A percentile compares a stretch with the other conserved stretches of the same genome.
Conservation (phyloP, 2,888 invertebrate genomes). For the Tenthredo distinguenda region DNA sequence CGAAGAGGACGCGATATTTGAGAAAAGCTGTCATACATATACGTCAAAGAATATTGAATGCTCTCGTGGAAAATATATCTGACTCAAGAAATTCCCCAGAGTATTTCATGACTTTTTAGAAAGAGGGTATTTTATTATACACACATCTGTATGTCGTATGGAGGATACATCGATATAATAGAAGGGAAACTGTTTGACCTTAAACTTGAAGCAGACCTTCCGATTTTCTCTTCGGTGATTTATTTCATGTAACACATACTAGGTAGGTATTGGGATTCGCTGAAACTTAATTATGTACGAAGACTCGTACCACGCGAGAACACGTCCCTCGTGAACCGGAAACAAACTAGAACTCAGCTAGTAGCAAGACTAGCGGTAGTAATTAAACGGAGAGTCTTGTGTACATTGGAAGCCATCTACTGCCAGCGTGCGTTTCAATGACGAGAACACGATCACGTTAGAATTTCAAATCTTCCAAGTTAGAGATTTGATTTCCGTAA, state of each 20-base stretch:
- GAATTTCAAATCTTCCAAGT: slow-evolving; percentile 36
- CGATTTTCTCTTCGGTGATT: slow-evolving; percentile 1
- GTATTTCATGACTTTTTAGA: not conserved
- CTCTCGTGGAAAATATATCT: not conserved
- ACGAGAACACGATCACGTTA: slow-evolving; percentile 36
- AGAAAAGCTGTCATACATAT: not conserved
- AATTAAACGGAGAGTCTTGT: slow-evolving; percentile 46
- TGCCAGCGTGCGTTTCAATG: slow-evolving; percentile 37
- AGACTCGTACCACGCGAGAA: slow-evolving; percentile 7
- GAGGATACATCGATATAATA: not conserved
- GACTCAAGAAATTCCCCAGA: not conserved
- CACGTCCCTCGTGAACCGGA: slow-evolving; percentile 45
- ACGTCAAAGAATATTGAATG: slow-evolving; percentile 9
- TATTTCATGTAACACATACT: not conserved
- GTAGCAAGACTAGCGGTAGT: slow-evolving; percentile 46
- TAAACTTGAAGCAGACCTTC: not conserved
- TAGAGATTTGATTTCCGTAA: slow-evolving; percentile 33
- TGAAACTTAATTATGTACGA: slow-evolving; percentile 36
- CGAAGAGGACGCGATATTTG: not conserved
- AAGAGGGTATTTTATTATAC: not conserved
- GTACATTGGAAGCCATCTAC: slow-evolving; percentile 40
- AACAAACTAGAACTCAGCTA: slow-evolving; percentile 45
- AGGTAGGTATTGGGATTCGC: not conserved
- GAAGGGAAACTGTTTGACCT: not conserved
- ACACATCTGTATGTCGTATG: not conserved